Percentiles rank a stretch among this genome's conserved stretches.
Conservation (phyloP, 2,888 invertebrate species). For the Agonopterix heracliana region DNA sequence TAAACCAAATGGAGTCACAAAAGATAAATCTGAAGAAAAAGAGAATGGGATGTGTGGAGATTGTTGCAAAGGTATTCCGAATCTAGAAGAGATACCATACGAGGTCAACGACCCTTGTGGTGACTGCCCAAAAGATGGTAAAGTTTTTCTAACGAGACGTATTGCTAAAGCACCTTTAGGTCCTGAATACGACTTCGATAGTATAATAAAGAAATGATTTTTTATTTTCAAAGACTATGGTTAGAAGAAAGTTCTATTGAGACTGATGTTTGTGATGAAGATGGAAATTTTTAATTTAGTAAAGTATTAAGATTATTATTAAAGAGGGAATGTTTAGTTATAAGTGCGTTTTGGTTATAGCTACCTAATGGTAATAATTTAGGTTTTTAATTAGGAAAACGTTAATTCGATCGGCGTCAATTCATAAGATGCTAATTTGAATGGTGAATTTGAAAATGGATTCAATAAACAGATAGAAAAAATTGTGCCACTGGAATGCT, state of each 20-base stretch:
- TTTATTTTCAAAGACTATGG: conserved; percentile 33
- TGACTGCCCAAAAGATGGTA: conserved; percentile 51
- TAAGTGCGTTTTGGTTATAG: conserved; percentile 17
- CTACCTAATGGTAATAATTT: neutral
- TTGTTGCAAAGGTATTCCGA: conserved; percentile 30
- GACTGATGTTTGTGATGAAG: conserved; percentile 69
- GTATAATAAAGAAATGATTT: conserved; percentile 64
- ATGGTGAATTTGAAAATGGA: neutral
- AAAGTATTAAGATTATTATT: conserved; percentile 16
- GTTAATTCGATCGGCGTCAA: neutral
- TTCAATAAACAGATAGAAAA: neutral
- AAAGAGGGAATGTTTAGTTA: conserved; percentile 30
- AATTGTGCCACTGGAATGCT: neutral
- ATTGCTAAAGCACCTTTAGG: conserved; percentile 47
- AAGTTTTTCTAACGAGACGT: conserved; percentile 53
- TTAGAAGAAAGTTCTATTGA: conserved; percentile 46
- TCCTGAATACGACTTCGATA: conserved; percentile 49
- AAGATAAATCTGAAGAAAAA: conserved; percentile 21
- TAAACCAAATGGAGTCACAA: conserved; percentile 24
- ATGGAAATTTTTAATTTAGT: conserved; percentile 26
- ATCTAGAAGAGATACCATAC: conserved; percentile 43
- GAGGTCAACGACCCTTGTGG: conserved; percentile 51
- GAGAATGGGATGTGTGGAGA: conserved; percentile 34
- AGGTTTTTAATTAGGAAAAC: neutral
- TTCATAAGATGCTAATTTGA: neutral